Evolutionary conservation across 2,797 vertebrate species (phyloP).

Genomic region (Lycodopsis pacificus): DNA sequence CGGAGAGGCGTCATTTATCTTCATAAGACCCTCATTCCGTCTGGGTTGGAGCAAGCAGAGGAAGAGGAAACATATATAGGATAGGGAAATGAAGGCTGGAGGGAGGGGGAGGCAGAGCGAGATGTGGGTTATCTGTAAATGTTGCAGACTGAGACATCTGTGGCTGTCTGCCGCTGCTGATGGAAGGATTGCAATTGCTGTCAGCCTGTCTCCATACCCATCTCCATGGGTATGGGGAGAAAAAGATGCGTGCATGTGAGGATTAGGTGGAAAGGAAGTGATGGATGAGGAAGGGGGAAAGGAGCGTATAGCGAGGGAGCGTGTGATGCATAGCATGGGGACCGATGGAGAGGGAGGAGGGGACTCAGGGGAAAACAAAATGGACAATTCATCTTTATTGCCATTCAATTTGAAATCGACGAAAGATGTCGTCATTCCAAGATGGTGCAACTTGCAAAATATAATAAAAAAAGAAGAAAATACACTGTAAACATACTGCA

Average conservation of each 20-base stretch:
- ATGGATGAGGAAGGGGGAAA: constrained; percentile 30
- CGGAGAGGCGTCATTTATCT: constrained; percentile 70
- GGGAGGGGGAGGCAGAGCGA: constrained; percentile 12
- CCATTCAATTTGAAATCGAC: background rate
- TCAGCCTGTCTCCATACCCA: constrained; percentile 33
- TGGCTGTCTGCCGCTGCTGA: constrained; percentile 33
- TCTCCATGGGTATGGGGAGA: constrained; percentile 14
- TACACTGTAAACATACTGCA: background rate
- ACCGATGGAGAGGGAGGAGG: constrained; percentile 3
- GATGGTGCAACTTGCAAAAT: background rate
- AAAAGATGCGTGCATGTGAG: constrained; percentile 19
- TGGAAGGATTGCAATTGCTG: constrained; percentile 38
- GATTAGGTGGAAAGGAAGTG: constrained; percentile 23
- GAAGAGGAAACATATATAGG: constrained; percentile 29
- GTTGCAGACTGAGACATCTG: constrained; percentile 60
- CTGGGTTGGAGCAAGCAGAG: constrained; percentile 26
- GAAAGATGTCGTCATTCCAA: background rate
- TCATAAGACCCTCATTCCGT: constrained; percentile 63
- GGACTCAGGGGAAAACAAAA: background rate
- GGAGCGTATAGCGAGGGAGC: background rate
- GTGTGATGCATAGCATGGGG: constrained; percentile 4
- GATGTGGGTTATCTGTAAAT: constrained; percentile 62
- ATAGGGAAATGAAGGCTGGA: constrained; percentile 38
- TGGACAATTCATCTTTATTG: background rate
- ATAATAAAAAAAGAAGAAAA: background rate